Evolutionary conservation across 2,113 vertebrate genomes (phyloP).

Genomic region (Sylvietta virens): DNA sequence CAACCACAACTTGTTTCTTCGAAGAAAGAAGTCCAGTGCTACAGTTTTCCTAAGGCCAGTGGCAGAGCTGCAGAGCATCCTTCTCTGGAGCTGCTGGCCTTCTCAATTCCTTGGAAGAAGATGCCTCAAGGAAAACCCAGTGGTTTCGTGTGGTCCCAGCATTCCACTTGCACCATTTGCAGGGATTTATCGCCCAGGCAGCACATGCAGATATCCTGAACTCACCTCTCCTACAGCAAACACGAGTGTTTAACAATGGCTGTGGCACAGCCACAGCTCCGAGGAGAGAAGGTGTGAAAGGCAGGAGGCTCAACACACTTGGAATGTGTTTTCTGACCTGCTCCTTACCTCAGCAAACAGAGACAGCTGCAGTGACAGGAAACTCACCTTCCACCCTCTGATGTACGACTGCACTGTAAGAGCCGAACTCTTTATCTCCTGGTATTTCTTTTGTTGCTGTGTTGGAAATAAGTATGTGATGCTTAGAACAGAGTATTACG

Average conservation of each 20-base stretch:
- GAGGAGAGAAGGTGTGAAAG: background rate
- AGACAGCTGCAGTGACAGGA: rapidly evolving
- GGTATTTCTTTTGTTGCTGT: conserved; percentile 93
- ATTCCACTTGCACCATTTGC: rapidly evolving
- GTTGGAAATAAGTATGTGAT: background rate
- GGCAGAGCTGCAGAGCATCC: background rate
- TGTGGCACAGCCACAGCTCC: background rate
- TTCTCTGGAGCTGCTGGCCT: background rate
- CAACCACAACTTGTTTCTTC: background rate
- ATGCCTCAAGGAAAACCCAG: background rate
- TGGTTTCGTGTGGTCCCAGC: background rate
- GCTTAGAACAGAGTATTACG: background rate
- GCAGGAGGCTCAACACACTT: background rate
- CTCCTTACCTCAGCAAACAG: background rate
- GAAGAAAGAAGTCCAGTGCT: background rate
- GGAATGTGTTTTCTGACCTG: background rate
- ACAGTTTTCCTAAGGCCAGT: background rate
- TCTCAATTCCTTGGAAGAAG: background rate
- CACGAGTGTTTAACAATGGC: rapidly evolving
- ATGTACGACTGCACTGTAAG: conserved; percentile 90
- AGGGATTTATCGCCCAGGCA: background rate
- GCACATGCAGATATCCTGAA: background rate
- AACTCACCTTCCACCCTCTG: conserved; percentile 94
- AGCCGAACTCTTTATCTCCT: conserved; percentile 83
- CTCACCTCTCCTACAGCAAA: background rate